Conservation (phyloP, 2,113 vertebrate genomes). For the Epinephelus fuscoguttatus region DNA sequence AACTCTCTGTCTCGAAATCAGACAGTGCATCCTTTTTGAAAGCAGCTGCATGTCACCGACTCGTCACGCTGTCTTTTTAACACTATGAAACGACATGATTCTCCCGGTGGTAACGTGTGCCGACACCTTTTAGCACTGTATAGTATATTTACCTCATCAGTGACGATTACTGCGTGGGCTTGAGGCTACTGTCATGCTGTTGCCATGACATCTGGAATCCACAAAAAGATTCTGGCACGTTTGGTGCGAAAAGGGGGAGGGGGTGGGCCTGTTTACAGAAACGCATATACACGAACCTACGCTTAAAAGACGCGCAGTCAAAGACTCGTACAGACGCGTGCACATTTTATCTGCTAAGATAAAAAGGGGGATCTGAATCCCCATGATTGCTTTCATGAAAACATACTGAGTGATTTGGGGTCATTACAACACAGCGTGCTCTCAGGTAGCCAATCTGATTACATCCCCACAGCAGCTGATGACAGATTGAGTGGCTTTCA, state of each 20-base stretch:
- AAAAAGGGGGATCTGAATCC: constrained; percentile 19
- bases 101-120: not conserved
- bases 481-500: constrained; percentile 44
- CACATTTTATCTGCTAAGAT: constrained; percentile 34
- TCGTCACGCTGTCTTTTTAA: constrained; percentile 3
- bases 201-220: constrained; percentile 76
- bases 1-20: not conserved
- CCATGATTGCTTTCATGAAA: constrained; percentile 42
- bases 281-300: not conserved
- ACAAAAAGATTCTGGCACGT: constrained; percentile 34
- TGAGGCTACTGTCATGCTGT: constrained; percentile 61
- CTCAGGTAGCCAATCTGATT: constrained; percentile 53
- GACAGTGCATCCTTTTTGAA: not conserved
- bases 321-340: not conserved
- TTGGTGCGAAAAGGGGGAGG: constrained; percentile 1
- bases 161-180: constrained; percentile 55
- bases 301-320: not conserved
- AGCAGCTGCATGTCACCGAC: not conserved
- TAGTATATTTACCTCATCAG: constrained; percentile 56
- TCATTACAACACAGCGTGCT: not conserved
- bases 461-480: constrained; percentile 12
- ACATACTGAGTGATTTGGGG: constrained; percentile 49
- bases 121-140: constrained; percentile 9
- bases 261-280: constrained; percentile 14
- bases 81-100: no score